Conservation (phyloP, 2,888 invertebrate species). For the Anoncus sp. region DNA sequence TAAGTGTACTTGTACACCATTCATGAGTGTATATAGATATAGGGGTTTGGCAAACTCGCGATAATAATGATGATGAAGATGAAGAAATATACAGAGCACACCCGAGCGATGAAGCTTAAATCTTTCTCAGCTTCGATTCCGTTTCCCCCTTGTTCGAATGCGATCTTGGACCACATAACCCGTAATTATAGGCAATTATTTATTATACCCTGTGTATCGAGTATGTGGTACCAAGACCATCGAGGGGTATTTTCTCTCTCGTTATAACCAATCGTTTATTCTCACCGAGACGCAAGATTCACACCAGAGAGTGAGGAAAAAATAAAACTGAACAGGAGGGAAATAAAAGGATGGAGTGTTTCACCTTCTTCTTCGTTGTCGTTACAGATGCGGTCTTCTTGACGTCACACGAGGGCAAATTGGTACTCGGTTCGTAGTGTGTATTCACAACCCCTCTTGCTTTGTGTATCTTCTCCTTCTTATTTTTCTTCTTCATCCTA, state of each 20-base stretch:
- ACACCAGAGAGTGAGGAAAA: conserved; percentile 26
- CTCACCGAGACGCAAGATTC: conserved; percentile 50
- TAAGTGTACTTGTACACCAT: too few relatives aligned
- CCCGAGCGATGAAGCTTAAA: conserved; percentile 29
- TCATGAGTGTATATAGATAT: neutral
- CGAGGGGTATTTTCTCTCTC: conserved; percentile 47
- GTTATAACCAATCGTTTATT: conserved; percentile 50
- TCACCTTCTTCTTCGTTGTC: conserved; percentile 15
- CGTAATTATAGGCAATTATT: conserved; percentile 67
- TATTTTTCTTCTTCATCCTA: neutral
- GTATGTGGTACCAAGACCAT: conserved; percentile 22
- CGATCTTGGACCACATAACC: conserved; percentile 52
- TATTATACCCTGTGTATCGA: conserved; percentile 41
- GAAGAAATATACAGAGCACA: conserved; percentile 25
- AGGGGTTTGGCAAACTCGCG: neutral
- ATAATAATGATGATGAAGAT: conserved; percentile 22
- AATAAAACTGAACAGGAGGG: neutral
- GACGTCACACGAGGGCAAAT: conserved; percentile 54
- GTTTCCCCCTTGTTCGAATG: conserved; percentile 44
- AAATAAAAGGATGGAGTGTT: conserved; percentile 4
- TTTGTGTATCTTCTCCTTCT: neutral
- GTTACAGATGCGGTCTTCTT: conserved; percentile 32
- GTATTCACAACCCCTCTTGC: neutral
- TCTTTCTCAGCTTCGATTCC: conserved; percentile 24
- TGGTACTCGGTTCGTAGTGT: conserved; percentile 16